Conservation (phyloP, 2,797 vertebrate genomes). For the Melanotaenia nigrans region DNA sequence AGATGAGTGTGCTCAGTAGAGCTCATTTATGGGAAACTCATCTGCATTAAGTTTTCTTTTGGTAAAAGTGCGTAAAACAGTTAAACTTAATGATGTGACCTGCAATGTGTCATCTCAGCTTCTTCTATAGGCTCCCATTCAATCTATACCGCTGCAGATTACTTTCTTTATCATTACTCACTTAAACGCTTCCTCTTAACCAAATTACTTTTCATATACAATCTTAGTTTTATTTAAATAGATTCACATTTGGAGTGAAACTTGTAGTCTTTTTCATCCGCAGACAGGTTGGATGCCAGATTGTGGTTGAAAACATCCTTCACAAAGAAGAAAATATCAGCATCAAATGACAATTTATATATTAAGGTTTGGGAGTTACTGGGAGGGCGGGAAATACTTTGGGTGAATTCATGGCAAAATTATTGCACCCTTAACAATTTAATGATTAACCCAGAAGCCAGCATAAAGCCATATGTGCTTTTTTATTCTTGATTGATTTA, state of each 20-base stretch:
- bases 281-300: slow-evolving; percentile 5
- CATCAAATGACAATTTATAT: slow-evolving; percentile 44
- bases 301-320: slow-evolving; percentile 27
- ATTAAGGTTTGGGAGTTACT: slow-evolving; percentile 8
- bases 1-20: slow-evolving; percentile 32
- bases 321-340: slow-evolving; percentile 21
- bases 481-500: slow-evolving; percentile 60
- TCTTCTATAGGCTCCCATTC: background rate
- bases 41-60: slow-evolving; percentile 28
- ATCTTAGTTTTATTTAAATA: slow-evolving; percentile 12
- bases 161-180: slow-evolving; percentile 26
- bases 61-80: slow-evolving; percentile 21
- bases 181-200: background rate
- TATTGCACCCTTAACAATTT: slow-evolving; percentile 35
- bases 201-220: slow-evolving; percentile 13
- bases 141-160: background rate
- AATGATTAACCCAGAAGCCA: slow-evolving; percentile 54
- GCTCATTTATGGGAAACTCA: slow-evolving; percentile 41
- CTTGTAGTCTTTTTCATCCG: slow-evolving; percentile 5
- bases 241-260: slow-evolving; percentile 4
- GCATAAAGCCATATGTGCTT: slow-evolving; percentile 47
- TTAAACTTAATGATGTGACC: background rate
- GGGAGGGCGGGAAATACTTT: slow-evolving; percentile 10
- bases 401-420: slow-evolving; percentile 36
- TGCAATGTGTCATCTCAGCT: slow-evolving; percentile 20